phyloP scores from a whole-genome alignment of 2,797 vertebrate species.

The Acanthis flammea region DNA sequence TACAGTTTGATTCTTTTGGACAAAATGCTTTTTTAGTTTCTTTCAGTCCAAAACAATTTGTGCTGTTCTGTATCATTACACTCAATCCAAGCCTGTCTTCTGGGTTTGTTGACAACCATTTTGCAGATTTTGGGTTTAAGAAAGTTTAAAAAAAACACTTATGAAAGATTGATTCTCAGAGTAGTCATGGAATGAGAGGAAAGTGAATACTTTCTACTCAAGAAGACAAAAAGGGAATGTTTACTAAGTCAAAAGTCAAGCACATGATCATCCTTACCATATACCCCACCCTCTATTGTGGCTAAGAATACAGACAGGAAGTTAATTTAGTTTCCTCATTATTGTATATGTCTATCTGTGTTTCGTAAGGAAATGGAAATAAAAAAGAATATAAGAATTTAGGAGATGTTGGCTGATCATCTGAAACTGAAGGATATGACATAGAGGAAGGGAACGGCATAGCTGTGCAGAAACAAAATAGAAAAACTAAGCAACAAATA shows the following conservation, averaged over 20 bases:
- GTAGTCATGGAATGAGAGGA: not conserved
- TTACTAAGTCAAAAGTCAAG: not conserved
- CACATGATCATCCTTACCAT: not conserved
- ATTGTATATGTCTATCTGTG: accelerated
- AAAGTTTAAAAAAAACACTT: not conserved
- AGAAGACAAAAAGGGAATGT: not conserved
- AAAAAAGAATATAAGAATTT: not conserved
- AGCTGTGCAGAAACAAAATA: not conserved
- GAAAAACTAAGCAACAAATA: not conserved
- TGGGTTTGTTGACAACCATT: not conserved
- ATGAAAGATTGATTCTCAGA: not conserved
- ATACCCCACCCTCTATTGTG: not conserved
- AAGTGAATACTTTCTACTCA: not conserved
- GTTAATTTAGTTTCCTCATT: not conserved
- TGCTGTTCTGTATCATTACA: accelerated
- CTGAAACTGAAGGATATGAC: not conserved
- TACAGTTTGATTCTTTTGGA: not conserved
- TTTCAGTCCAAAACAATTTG: not conserved
- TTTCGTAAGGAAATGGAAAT: not conserved
- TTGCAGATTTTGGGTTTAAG: not conserved
- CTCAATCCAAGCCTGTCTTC: not conserved
- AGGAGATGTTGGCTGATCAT: not conserved
- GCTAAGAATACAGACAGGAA: not conserved
- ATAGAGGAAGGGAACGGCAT: not conserved
- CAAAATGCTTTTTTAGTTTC: not conserved